Evolutionary conservation across 2,113 vertebrate genomes (phyloP).

Genomic region (Pterocles gutturalis): DNA sequence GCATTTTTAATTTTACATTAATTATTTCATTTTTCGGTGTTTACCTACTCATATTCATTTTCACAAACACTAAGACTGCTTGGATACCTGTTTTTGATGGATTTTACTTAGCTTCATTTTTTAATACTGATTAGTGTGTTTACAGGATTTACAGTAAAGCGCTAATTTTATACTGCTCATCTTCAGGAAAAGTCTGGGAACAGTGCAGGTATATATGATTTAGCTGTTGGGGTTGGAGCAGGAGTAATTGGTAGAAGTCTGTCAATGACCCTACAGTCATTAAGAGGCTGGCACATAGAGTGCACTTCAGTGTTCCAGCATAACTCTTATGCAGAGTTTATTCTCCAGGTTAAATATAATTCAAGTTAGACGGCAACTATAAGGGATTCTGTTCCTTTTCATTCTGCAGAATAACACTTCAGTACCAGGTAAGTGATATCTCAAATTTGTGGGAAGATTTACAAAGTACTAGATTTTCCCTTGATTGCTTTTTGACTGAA

Average conservation of each 20-base stretch:
- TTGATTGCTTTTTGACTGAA: background rate
- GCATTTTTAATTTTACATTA: background rate
- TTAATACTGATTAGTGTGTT: background rate
- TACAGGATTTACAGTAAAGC: background rate
- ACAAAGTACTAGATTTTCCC: background rate
- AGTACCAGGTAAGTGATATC: background rate
- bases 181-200: background rate
- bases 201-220: background rate
- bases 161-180: background rate
- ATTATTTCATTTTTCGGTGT: background rate
- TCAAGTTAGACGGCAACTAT: background rate
- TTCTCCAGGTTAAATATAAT: constrained; percentile 3
- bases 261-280: background rate
- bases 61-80: background rate
- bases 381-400: background rate
- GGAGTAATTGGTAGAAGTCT: background rate
- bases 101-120: background rate
- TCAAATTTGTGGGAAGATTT: background rate
- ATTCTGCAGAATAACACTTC: background rate
- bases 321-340: background rate
- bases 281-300: background rate
- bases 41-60: background rate
- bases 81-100: background rate
- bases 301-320: background rate
- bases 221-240: background rate